Conservation (phyloP, 2,888 invertebrate species). For the Mactromeris polynyma region DNA sequence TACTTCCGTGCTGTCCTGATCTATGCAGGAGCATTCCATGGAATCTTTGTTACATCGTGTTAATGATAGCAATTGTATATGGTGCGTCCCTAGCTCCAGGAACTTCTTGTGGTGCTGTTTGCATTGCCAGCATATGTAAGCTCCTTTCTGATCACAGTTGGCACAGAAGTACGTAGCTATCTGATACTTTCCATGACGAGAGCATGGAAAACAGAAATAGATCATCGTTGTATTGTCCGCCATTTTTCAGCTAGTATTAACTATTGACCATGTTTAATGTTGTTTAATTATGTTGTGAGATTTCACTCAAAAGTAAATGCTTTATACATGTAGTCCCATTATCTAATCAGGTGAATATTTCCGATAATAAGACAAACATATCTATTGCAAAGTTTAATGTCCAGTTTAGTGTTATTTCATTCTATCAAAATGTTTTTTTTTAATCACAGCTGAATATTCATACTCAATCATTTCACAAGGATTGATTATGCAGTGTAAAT, state of each 20-base stretch:
- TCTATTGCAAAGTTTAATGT: not conserved
- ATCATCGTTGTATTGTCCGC: conserved; percentile 10
- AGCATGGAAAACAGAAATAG: conserved; percentile 36
- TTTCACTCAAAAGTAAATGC: not conserved
- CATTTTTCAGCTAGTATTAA: not conserved
- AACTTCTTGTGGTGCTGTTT: conserved; percentile 42
- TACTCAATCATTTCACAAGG: not conserved
- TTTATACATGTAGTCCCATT: not conserved
- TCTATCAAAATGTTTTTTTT: not conserved
- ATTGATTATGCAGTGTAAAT: not conserved
- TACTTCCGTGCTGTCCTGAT: not conserved
- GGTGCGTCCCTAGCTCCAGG: conserved; percentile 23
- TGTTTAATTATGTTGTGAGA: not conserved
- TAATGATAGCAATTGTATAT: conserved; percentile 25
- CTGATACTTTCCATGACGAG: conserved; percentile 37
- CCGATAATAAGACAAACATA: not conserved
- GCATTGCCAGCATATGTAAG: conserved; percentile 44
- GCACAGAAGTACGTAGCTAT: conserved; percentile 36
- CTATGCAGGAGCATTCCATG: not conserved
- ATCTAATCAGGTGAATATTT: not conserved
- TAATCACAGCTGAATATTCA: not conserved
- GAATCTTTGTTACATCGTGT: not conserved
- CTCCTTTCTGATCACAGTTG: conserved; percentile 26
- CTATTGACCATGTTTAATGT: not conserved
- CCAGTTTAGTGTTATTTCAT: not conserved